A percentile compares a stretch with the other conserved stretches of the same genome.
These are phyloP conservation scores for Monochamus saltuarius DNA, from an alignment of 1,140 invertebrate species.

Conservation along the genomic window DNA sequence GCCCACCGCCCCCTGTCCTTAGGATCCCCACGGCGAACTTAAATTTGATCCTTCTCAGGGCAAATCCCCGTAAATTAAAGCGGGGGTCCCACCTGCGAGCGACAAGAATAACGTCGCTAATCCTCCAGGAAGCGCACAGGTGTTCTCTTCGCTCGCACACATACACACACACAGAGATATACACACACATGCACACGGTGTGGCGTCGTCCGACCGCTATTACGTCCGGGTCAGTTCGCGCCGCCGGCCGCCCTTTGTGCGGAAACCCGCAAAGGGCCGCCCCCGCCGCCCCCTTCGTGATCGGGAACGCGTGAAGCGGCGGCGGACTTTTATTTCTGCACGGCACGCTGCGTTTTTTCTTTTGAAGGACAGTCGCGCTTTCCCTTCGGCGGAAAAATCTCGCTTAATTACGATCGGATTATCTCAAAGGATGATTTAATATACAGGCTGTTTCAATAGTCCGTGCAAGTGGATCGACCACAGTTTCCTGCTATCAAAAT, in stretches of 20 bases:
- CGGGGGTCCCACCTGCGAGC: constrained; percentile 14
- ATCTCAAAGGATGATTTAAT: neutral
- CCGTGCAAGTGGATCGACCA: no score
- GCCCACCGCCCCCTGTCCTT: no score
- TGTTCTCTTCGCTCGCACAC: constrained; percentile 15
- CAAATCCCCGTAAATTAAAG: constrained; percentile 14
- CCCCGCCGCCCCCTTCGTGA: constrained; percentile 14
- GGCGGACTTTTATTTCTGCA: constrained; percentile 18
- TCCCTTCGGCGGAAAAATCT: constrained; percentile 6
- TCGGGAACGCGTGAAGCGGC: constrained; percentile 20
- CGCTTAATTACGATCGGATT: constrained; percentile 2
- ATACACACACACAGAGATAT: constrained; percentile 11
- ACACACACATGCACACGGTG: neutral
- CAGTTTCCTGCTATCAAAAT: no score
- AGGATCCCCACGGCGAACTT: no score
- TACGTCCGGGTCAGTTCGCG: constrained; percentile 28
- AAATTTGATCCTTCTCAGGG: constrained; percentile 1
- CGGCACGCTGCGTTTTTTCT: constrained; percentile 4
- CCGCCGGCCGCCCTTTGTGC: constrained; percentile 10
- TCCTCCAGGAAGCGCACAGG: constrained; percentile 22
- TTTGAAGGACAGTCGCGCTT: constrained; percentile 5
- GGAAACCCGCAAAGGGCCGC: constrained; percentile 20
- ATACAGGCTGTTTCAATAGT: no score
- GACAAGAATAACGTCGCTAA: constrained; percentile 2
- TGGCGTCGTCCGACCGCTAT: constrained; percentile 2